A percentile compares a stretch with the other conserved stretches of the same genome.
Evolutionary conservation across 23 tunicate species (phyloP).

Genomic region (Halocynthia roretzi): DNA sequence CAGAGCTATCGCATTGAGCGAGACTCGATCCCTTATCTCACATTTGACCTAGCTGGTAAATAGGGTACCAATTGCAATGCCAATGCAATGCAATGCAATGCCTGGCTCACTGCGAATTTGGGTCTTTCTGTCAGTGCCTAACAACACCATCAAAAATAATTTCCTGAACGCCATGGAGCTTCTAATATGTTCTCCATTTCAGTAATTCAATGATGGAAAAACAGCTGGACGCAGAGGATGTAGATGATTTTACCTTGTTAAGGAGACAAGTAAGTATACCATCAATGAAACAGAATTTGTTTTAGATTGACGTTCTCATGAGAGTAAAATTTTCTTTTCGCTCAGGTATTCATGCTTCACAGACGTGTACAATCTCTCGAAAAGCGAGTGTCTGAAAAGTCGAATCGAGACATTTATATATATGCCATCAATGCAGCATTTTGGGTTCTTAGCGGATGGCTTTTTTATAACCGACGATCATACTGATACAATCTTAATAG

Average conservation of each 20-base stretch:
- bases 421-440: conserved; percentile 60
- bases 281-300: background rate
- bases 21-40: too few relatives aligned
- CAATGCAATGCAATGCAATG: too few relatives aligned
- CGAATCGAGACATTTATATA: conserved; percentile 31
- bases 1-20: too few relatives aligned
- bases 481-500: conserved; percentile 8
- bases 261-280: conserved; percentile 39
- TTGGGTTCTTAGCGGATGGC: conserved; percentile 75
- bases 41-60: too few relatives aligned
- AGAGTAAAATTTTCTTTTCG: background rate
- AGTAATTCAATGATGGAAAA: background rate
- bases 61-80: too few relatives aligned
- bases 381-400: conserved; percentile 24
- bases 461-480: conserved; percentile 46
- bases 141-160: too few relatives aligned
- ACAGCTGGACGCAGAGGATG: conserved; percentile 25
- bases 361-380: conserved; percentile 39
- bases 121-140: too few relatives aligned
- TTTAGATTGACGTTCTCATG: background rate
- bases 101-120: too few relatives aligned
- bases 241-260: conserved; percentile 51
- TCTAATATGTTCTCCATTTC: background rate
- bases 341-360: conserved; percentile 58
- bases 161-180: too few relatives aligned